phyloP scores from a whole-genome alignment of 2,113 vertebrate genomes.

The Sorex araneus region DNA sequence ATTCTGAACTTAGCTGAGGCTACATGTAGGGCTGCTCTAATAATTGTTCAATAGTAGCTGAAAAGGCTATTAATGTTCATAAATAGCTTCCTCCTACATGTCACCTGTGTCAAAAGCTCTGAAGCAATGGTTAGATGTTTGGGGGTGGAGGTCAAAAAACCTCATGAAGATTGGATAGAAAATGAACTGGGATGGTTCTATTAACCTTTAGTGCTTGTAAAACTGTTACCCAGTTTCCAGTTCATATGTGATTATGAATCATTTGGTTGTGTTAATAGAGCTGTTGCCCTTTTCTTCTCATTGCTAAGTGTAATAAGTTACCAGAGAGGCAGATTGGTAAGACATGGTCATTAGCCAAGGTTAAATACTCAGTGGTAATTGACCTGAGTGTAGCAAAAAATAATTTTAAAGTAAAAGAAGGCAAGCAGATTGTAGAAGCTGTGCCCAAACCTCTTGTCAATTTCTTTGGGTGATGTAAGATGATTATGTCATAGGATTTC shows the following conservation, averaged over 20 bases:
- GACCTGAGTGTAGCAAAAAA: constrained; percentile 35
- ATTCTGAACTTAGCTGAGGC: constrained; percentile 59
- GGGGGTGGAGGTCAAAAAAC: constrained; percentile 75
- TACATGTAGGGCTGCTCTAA: constrained; percentile 54
- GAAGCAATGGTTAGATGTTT: not conserved
- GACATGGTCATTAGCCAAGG: not conserved
- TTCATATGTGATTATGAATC: constrained; percentile 66
- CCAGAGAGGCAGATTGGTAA: constrained; percentile 35
- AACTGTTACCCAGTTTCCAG: not conserved
- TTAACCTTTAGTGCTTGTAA: not conserved
- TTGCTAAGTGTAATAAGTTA: constrained; percentile 67
- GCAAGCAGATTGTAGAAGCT: constrained; percentile 68
- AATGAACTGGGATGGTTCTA: constrained; percentile 50
- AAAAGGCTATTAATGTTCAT: constrained; percentile 75
- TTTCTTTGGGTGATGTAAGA: not conserved
- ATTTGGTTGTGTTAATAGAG: constrained; percentile 70
- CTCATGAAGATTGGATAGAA: constrained; percentile 60
- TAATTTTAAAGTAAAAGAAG: constrained; percentile 3
- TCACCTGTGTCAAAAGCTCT: constrained; percentile 47
- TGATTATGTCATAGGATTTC: constrained; percentile 58
- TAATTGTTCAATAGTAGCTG: constrained; percentile 65
- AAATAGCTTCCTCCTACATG: constrained; percentile 69
- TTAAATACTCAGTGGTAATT: constrained; percentile 64
- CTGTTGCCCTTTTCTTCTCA: constrained; percentile 78
- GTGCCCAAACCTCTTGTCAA: not conserved